phyloP scores from a whole-genome alignment of 1,140 invertebrate genomes.

The Anastatus disparis region DNA sequence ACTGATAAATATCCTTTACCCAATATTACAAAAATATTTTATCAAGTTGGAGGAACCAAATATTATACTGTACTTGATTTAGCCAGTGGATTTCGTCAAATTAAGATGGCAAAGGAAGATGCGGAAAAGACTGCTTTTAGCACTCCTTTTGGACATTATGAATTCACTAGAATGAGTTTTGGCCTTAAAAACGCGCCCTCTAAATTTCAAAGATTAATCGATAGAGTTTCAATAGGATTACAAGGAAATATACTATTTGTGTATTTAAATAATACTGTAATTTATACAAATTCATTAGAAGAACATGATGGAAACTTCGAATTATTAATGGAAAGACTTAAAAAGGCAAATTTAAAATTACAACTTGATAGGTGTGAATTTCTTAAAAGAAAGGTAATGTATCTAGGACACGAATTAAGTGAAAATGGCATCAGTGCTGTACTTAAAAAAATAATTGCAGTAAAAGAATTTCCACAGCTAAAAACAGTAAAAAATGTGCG shows the following conservation, averaged over 20 bases:
- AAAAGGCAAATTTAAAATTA: not conserved
- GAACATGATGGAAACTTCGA: conserved; percentile 14
- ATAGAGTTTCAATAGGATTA: not conserved
- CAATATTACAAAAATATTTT: conserved; percentile 42
- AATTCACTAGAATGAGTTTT: conserved; percentile 14
- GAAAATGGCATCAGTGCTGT: not conserved
- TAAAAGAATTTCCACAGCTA: not conserved
- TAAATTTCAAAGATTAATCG: not conserved
- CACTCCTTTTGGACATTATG: conserved; percentile 4
- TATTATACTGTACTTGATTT: conserved; percentile 42
- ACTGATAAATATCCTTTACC: conserved; percentile 42
- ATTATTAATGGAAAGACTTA: not conserved
- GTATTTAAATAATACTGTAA: conserved; percentile 16
- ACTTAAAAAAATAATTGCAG: not conserved
- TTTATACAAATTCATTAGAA: not conserved
- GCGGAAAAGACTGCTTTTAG: conserved; percentile 3
- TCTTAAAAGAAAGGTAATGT: conserved; percentile 5
- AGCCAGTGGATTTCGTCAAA: conserved; percentile 27
- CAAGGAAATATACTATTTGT: not conserved
- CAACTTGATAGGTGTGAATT: conserved; percentile 25
- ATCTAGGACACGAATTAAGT: conserved; percentile 17
- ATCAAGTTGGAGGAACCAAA: conserved; percentile 35
- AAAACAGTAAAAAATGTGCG: conserved; percentile 2
- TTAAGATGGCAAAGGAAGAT: not conserved
- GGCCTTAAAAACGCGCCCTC: not conserved